Evolutionary conservation across 2,113 vertebrate genomes (phyloP).

Genomic region (Sinosuthora webbiana): DNA sequence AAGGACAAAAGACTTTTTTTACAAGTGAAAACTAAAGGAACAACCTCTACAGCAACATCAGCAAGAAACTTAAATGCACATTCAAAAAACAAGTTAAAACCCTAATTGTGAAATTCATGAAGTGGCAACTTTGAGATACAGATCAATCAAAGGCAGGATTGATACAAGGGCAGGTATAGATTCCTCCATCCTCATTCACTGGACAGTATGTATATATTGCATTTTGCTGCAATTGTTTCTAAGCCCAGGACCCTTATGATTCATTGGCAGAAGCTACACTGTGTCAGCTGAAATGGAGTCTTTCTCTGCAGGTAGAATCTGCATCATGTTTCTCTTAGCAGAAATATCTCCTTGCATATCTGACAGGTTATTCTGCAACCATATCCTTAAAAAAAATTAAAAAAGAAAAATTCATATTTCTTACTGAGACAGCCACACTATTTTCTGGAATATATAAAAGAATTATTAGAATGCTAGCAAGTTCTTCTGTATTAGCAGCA

Average conservation of each 20-base stretch:
- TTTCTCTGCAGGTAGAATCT: neutral
- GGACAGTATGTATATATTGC: neutral
- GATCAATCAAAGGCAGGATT: slow-evolving; percentile 41
- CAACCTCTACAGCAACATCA: neutral
- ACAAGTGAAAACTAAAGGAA: neutral
- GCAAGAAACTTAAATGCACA: slow-evolving; percentile 9
- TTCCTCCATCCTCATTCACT: neutral
- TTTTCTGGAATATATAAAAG: neutral
- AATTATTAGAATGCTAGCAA: neutral
- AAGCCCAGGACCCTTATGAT: neutral
- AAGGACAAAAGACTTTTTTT: neutral
- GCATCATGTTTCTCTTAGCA: neutral
- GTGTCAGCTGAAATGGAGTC: neutral
- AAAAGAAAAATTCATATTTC: neutral
- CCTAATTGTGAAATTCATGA: slow-evolving; percentile 28
- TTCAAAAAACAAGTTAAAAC: slow-evolving; percentile 14
- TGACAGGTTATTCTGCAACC: neutral
- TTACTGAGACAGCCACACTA: neutral
- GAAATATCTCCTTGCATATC: neutral
- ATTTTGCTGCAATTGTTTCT: neutral
- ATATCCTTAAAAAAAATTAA: neutral
- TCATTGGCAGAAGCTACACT: neutral
- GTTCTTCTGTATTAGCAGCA: neutral
- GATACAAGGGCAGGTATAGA: slow-evolving; percentile 14
- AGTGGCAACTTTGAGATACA: neutral